A percentile compares a stretch with the other conserved stretches of the same genome.
phyloP scores from a whole-genome alignment of 2,888 invertebrate species.

The Eremobia ochroleuca region DNA sequence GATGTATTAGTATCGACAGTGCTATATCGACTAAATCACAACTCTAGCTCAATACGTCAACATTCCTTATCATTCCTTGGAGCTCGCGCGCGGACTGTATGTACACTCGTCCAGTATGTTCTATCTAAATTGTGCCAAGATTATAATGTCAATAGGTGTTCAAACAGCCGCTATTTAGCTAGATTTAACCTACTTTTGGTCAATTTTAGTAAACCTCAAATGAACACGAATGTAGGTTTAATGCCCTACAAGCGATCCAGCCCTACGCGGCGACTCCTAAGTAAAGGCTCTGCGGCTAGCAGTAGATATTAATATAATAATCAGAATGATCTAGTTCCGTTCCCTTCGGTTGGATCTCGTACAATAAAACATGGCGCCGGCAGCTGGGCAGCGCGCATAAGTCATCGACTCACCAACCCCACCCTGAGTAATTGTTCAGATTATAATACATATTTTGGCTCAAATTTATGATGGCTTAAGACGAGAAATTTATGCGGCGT shows the following conservation, averaged over 20 bases:
- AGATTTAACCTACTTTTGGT: not conserved
- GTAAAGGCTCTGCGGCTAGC: constrained; percentile 40
- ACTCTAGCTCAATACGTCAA: no score
- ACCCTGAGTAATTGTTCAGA: constrained; percentile 83
- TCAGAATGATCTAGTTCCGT: constrained; percentile 66
- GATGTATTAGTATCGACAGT: no score
- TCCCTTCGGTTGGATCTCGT: constrained; percentile 58
- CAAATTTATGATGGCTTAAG: constrained; percentile 80
- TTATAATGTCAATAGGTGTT: not conserved
- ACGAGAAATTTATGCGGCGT: constrained; percentile 81
- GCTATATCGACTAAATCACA: no score
- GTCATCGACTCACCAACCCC: constrained; percentile 73
- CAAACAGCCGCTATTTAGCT: not conserved
- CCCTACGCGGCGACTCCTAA: not conserved
- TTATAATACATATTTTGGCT: constrained; percentile 82
- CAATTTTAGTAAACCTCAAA: not conserved
- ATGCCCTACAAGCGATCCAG: not conserved
- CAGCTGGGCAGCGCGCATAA: constrained; percentile 71
- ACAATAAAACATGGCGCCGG: constrained; percentile 73
- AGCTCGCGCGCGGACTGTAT: no score
- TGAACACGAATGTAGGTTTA: not conserved
- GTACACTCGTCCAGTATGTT: not conserved
- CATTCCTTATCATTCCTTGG: no score
- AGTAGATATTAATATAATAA: constrained; percentile 66
- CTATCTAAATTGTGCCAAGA: not conserved